Conservation (phyloP, 2,113 vertebrate species). For the Hemiscyllium ocellatum region DNA sequence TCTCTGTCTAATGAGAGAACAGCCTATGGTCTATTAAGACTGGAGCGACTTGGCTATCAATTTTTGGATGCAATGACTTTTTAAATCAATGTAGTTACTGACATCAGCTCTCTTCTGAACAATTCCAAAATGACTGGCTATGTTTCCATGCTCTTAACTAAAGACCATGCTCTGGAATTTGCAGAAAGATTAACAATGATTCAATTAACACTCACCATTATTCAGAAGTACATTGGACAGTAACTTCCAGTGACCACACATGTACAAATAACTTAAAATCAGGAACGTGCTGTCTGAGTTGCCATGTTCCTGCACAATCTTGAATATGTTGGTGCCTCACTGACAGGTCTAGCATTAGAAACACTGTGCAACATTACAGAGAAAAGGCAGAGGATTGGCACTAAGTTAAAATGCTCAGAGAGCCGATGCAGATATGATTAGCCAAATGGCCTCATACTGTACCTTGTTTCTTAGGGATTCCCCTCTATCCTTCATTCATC, state of each 20-base stretch:
- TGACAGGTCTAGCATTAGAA: not conserved
- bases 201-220: not conserved
- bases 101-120: not conserved
- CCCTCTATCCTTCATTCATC: too few species aligned
- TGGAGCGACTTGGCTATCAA: too few species aligned
- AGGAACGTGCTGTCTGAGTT: not conserved
- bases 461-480: too few species aligned
- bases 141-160: not conserved
- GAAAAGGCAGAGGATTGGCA: too few species aligned
- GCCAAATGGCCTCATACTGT: too few species aligned
- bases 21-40: too few species aligned
- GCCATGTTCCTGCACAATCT: not conserved
- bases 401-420: too few species aligned
- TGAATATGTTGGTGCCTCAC: not conserved
- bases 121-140: not conserved
- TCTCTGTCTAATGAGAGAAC: too few species aligned
- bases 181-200: not conserved
- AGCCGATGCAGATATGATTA: too few species aligned
- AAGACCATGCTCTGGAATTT: not conserved
- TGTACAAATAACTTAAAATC: not conserved
- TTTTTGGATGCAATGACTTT: not conserved
- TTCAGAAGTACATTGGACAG: not conserved
- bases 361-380: not conserved
- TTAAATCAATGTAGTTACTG: not conserved
- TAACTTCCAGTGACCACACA: not conserved